Percentiles rank a stretch among this genome's conserved stretches.
phyloP scores from a whole-genome alignment of 2,888 invertebrate species.

The Eristalis pertinax region DNA sequence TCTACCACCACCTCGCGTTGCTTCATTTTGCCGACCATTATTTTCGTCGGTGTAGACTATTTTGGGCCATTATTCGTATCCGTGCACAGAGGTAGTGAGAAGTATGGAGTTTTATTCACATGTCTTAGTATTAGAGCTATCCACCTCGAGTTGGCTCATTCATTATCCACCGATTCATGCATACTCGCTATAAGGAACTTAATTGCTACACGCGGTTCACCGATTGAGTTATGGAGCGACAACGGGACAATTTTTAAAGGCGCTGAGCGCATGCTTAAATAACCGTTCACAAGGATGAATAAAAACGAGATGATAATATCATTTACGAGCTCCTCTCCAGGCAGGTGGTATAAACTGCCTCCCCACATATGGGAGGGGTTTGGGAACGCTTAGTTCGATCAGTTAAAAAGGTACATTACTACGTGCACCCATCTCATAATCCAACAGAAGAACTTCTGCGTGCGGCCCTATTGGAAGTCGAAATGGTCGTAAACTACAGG shows the following conservation, averaged over 20 bases:
- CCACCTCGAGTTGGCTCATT: conserved; percentile 34
- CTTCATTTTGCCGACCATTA: conserved; percentile 17
- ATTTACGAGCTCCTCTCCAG: not conserved
- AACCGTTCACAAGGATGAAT: not conserved
- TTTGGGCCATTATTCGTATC: conserved; percentile 28
- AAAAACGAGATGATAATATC: too few species aligned
- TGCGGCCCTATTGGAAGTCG: conserved; percentile 18
- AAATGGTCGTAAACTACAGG: conserved; percentile 65
- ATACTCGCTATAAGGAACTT: conserved; percentile 26
- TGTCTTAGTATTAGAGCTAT: not conserved
- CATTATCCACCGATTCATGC: conserved; percentile 23
- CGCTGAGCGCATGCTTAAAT: not conserved
- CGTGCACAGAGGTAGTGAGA: not conserved
- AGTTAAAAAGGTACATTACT: conserved; percentile 46
- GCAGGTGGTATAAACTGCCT: too few species aligned
- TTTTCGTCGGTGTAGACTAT: conserved; percentile 21
- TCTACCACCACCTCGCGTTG: not conserved
- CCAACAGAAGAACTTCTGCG: conserved; percentile 68
- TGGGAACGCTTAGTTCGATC: conserved; percentile 15
- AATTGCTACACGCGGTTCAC: too few species aligned
- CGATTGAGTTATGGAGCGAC: too few species aligned
- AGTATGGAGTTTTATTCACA: conserved; percentile 41
- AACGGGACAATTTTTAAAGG: too few species aligned
- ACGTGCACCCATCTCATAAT: conserved; percentile 39
- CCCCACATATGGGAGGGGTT: too few species aligned